Evolutionary conservation across 2,113 vertebrate species (phyloP).

Genomic region (Antigone vipio): DNA sequence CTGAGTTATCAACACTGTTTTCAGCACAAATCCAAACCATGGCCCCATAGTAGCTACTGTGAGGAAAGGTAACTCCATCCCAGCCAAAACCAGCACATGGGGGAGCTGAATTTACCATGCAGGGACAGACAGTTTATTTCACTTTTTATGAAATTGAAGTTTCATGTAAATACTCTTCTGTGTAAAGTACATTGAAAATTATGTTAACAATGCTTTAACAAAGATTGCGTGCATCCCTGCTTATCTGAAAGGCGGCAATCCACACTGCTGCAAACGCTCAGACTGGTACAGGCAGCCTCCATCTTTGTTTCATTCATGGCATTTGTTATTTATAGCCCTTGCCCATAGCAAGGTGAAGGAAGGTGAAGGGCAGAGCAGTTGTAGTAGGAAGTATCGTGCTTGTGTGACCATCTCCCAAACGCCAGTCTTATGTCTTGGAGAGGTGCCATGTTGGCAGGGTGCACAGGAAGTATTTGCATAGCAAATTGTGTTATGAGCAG

Average conservation of each 20-base stretch:
- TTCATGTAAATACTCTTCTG: background rate
- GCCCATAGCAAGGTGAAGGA: background rate
- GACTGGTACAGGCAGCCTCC: background rate
- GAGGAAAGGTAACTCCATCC: no score
- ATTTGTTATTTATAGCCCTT: background rate
- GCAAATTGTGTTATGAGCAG: conserved; percentile 60
- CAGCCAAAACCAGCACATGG: background rate
- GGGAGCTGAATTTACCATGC: background rate
- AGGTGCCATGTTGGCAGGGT: conserved; percentile 23
- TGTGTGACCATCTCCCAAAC: conserved; percentile 24
- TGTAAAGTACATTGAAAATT: background rate
- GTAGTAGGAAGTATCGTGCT: conserved; percentile 18
- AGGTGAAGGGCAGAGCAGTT: conserved; percentile 40
- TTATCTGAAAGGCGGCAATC: background rate
- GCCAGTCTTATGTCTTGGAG: conserved; percentile 4
- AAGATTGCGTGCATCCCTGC: background rate
- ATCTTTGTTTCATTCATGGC: background rate
- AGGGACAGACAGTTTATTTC: background rate
- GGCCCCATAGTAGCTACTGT: no score
- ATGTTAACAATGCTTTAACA: rapidly evolving
- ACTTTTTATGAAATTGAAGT: background rate
- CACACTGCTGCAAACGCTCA: background rate
- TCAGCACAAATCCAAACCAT: no score
- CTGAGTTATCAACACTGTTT: no score
- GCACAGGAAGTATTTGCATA: conserved; percentile 47